phyloP scores from a whole-genome alignment of 2,113 vertebrate genomes.

The Mungos mungo region DNA sequence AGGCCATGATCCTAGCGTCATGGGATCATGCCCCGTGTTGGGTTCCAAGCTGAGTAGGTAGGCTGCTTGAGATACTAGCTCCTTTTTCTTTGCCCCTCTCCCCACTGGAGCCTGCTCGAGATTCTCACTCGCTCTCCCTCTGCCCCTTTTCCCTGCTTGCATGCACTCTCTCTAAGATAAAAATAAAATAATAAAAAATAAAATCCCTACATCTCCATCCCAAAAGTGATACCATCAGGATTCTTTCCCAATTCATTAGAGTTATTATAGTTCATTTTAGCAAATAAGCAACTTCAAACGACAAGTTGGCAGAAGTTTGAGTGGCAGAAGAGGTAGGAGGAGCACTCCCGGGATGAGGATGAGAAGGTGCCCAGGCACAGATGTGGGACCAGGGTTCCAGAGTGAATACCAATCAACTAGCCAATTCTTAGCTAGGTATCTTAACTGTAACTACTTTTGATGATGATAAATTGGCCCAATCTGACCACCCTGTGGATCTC shows the following conservation, averaged over 20 bases:
- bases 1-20: too few relatives aligned
- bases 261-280: not conserved
- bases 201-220: not conserved
- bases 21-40: too few relatives aligned
- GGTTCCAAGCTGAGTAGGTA: too few relatives aligned
- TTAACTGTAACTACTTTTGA: not conserved
- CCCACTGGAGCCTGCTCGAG: too few relatives aligned
- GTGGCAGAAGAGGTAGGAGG: not conserved
- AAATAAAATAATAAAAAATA: too few relatives aligned
- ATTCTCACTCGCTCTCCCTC: too few relatives aligned
- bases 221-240: not conserved
- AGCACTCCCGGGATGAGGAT: not conserved
- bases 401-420: not conserved
- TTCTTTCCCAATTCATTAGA: not conserved
- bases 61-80: too few relatives aligned
- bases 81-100: too few relatives aligned
- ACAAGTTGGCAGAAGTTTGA: not conserved
- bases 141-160: too few relatives aligned
- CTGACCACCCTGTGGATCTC: not conserved
- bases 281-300: not conserved
- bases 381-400: not conserved
- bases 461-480: not conserved
- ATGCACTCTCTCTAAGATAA: too few relatives aligned
- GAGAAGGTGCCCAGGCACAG: fast-evolving
- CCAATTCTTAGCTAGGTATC: not conserved